Base-by-base conservation (phyloP, 2,888 invertebrate genomes). In the Chromoteleia sp. region DNA sequence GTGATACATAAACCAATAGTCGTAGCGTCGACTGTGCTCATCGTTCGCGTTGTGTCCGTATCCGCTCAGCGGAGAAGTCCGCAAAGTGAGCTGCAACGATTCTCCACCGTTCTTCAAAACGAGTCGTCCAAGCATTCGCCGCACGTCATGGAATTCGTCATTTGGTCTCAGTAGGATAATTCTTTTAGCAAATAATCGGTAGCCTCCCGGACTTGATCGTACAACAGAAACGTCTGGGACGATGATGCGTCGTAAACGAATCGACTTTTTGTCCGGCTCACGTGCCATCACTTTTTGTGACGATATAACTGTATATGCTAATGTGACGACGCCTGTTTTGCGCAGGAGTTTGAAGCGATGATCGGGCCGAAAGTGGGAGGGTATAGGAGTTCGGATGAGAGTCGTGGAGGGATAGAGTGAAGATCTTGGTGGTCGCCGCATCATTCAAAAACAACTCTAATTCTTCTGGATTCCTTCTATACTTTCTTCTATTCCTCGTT, bases 351-450 rank as follows among this genome's bases (percentile, higher is more conserved):
- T 29, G 61, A 50, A 45, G 54, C 80, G 56, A 77, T 48, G 76
- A 83, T 79, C 56, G 65, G 70, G 52, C 63, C 52, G 73, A 59
- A 65, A 8, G 83, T 75, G 79, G 78, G 65, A 79, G 78, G 83
- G 84, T 82, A 80, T 83, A 82, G 73, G 68, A 76, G 65, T 82
- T 78, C 79, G 81, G 84, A 83, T 63, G 80, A 14, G 81, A 84
- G 77, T 78, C 83, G 71, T 83, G 86, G 84, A 85, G 87, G n/a
- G n/a, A n/a, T n/a, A n/a, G n/a, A n/a, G n/a, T n/a, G n/a, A n/a
- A n/a, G n/a, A n/a, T n/a, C n/a, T n/a, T n/a, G n/a, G n/a, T n/a
- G n/a, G n/a, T n/a, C n/a, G n/a, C n/a, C n/a, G n/a, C n/a, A n/a
- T n/a, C n/a, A n/a, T n/a, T n/a, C n/a, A n/a, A n/a, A n/a, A n/a